phyloP scores from a whole-genome alignment of 2,113 vertebrate genomes.

The Grammomys surdaster region DNA sequence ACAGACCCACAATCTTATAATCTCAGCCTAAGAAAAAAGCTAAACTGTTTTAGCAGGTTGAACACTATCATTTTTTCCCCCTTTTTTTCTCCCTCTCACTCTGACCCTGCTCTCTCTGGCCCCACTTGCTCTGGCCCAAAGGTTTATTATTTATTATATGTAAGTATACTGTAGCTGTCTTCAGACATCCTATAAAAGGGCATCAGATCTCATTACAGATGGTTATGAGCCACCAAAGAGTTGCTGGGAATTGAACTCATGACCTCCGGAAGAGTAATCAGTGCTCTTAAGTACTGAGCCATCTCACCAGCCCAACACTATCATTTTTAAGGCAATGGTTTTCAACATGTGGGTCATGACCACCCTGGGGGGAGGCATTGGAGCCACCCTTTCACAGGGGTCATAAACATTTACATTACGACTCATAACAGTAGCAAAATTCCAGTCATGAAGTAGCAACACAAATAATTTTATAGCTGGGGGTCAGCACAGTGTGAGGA shows the following conservation, averaged over 20 bases:
- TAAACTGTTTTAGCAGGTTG: neutral
- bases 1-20: neutral
- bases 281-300: too few species aligned
- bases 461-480: neutral
- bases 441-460: neutral
- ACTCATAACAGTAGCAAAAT: neutral
- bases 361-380: neutral
- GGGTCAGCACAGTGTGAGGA: neutral
- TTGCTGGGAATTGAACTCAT: too few species aligned
- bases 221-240: too few species aligned
- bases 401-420: neutral
- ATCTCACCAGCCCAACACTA: neutral
- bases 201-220: too few species aligned
- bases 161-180: too few species aligned
- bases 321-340: neutral
- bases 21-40: conserved; percentile 17
- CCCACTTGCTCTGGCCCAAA: too few species aligned
- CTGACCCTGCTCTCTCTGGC: too few species aligned
- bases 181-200: too few species aligned
- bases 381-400: neutral
- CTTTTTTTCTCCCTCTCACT: too few species aligned
- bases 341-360: neutral
- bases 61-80: conserved; percentile 2
- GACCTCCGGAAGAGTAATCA: too few species aligned
- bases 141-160: too few species aligned